phyloP scores from a whole-genome alignment of 2,797 vertebrate genomes.

The Morus bassanus region DNA sequence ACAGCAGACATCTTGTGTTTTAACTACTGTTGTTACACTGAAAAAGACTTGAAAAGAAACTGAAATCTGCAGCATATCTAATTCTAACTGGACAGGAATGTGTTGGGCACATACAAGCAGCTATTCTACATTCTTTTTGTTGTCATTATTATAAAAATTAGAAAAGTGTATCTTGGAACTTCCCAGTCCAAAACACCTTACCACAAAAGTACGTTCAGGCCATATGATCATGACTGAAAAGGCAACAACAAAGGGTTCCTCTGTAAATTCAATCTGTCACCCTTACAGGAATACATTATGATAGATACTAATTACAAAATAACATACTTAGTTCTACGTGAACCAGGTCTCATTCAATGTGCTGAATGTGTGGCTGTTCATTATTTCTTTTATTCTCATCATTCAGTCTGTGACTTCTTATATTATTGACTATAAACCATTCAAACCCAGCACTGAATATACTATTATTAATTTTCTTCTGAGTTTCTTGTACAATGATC shows the following conservation, averaged over 20 bases:
- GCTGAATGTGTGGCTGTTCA: background rate
- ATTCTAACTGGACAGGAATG: background rate
- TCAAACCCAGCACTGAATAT: background rate
- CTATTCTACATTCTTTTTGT: background rate
- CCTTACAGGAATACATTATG: background rate
- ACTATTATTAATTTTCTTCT: background rate
- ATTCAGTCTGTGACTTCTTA: background rate
- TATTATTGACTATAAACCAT: background rate
- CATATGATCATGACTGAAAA: background rate
- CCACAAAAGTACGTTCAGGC: background rate
- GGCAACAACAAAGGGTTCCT: background rate
- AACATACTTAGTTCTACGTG: background rate
- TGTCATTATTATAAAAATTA: background rate
- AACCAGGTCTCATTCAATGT: background rate
- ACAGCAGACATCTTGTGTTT: background rate
- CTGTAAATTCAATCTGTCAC: background rate
- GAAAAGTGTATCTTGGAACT: background rate
- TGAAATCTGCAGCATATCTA: background rate
- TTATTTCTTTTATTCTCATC: background rate
- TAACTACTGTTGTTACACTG: background rate
- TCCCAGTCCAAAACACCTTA: background rate
- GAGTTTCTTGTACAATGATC: background rate
- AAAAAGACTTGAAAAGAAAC: background rate
- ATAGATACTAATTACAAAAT: background rate
- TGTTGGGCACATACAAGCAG: background rate